phyloP scores from a whole-genome alignment of 2,797 vertebrate genomes.

The Protonibea diacanthus region DNA sequence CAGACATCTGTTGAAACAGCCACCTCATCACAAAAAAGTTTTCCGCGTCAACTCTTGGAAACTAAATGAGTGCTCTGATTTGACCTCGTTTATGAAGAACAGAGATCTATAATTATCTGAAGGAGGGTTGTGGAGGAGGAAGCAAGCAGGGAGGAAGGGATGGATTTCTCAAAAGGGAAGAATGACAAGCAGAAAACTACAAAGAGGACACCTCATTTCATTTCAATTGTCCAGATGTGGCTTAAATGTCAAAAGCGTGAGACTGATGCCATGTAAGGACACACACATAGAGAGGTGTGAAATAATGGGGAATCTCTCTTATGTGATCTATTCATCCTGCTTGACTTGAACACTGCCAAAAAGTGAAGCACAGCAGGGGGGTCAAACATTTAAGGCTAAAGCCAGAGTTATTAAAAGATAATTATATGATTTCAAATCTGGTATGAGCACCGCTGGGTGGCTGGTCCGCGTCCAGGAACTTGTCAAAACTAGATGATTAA shows the following conservation, averaged over 20 bases:
- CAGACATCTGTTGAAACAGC: slow-evolving; percentile 59
- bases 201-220: slow-evolving; percentile 71
- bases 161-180: slow-evolving; percentile 74
- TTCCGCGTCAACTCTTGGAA: slow-evolving; percentile 61
- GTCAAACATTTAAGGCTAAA: slow-evolving; percentile 37
- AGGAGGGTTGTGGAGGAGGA: slow-evolving; percentile 64
- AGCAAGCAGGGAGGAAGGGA: slow-evolving; percentile 65
- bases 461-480: slow-evolving; percentile 30
- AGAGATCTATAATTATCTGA: slow-evolving; percentile 82
- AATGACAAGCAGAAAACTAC: slow-evolving; percentile 75
- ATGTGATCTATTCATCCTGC: not conserved
- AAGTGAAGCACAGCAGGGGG: slow-evolving; percentile 12
- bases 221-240: slow-evolving; percentile 46
- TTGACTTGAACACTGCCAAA: not conserved
- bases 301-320: not conserved
- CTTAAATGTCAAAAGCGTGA: slow-evolving; percentile 1
- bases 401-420: slow-evolving; percentile 27
- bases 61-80: slow-evolving; percentile 74
- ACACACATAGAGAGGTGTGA: not conserved
- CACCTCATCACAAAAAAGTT: slow-evolving; percentile 68
- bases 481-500: slow-evolving; percentile 20
- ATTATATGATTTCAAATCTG: slow-evolving; percentile 18
- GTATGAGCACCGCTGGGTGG: slow-evolving; percentile 10
- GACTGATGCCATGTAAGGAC: not conserved
- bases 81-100: slow-evolving; percentile 81